phyloP scores from a whole-genome alignment of 2,797 vertebrate species.

The Steatocranus sp. region DNA sequence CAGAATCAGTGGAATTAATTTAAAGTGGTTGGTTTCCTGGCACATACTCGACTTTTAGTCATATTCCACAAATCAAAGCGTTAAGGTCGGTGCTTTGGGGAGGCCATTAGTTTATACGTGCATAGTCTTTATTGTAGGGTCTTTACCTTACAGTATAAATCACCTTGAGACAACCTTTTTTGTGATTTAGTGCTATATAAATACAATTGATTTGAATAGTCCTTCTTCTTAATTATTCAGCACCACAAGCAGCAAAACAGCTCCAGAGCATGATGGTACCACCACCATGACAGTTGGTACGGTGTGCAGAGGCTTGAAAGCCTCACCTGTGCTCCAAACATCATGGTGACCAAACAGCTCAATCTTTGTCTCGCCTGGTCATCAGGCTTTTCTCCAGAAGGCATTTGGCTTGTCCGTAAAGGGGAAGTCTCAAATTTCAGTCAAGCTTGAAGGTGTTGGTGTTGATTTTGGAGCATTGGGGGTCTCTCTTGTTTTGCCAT shows the following conservation, averaged over 20 bases:
- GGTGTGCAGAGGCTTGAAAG: accelerated
- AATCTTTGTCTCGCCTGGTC: neutral
- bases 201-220: neutral
- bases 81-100: neutral
- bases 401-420: accelerated
- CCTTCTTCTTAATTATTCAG: neutral
- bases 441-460: neutral
- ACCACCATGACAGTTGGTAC: neutral
- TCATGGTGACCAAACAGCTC: neutral
- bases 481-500: neutral
- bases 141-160: neutral
- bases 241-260: no score
- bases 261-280: no score
- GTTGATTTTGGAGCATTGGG: neutral
- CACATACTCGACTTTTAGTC: neutral
- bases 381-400: neutral
- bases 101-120: accelerated
- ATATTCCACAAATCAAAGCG: neutral
- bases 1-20: neutral
- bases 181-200: neutral
- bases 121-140: neutral
- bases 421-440: neutral
- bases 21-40: neutral
- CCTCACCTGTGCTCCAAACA: neutral
- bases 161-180: neutral